Conservation (phyloP, 2,797 vertebrate species). For the Sebastes hubbsi region DNA sequence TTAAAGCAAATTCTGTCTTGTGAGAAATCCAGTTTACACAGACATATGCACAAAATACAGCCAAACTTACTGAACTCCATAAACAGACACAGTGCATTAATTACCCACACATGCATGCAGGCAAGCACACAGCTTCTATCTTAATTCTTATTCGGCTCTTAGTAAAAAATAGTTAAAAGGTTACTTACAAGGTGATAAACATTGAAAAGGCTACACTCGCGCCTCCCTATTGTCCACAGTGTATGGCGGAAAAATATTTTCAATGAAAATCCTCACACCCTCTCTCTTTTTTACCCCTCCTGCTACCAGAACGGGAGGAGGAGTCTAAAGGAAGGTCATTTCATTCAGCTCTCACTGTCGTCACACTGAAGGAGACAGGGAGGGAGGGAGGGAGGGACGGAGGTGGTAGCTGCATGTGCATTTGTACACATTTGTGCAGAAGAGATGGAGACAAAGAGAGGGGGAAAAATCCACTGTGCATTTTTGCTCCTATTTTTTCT, state of each 20-base stretch:
- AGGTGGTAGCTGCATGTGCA: conserved; percentile 16
- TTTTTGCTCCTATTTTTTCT: not conserved
- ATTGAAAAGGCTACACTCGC: conserved; percentile 45
- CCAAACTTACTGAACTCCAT: conserved; percentile 40
- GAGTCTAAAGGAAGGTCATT: conserved; percentile 73
- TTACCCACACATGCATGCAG: conserved; percentile 4
- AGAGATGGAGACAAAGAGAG: not conserved
- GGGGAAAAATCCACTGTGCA: not conserved
- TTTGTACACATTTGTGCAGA: conserved; percentile 13
- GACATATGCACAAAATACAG: not conserved
- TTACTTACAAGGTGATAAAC: conserved; percentile 75
- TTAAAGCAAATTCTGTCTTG: not conserved
- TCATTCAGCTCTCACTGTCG: conserved; percentile 76
- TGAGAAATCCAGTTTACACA: not conserved
- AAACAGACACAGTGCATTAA: not conserved
- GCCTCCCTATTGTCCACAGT: conserved; percentile 60
- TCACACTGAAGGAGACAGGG: conserved; percentile 64
- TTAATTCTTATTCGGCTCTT: not conserved
- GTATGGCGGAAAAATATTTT: conserved; percentile 53
- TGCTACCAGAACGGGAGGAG: conserved; percentile 61
- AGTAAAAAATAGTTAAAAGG: conserved; percentile 18
- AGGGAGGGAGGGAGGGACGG: conserved; percentile 18
- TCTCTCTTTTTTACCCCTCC: conserved; percentile 37
- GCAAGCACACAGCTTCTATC: not conserved
- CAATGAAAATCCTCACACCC: conserved; percentile 63